Evolutionary conservation across 2,888 invertebrate species (phyloP).

Genomic region (Pristionchus mayeri): DNA sequence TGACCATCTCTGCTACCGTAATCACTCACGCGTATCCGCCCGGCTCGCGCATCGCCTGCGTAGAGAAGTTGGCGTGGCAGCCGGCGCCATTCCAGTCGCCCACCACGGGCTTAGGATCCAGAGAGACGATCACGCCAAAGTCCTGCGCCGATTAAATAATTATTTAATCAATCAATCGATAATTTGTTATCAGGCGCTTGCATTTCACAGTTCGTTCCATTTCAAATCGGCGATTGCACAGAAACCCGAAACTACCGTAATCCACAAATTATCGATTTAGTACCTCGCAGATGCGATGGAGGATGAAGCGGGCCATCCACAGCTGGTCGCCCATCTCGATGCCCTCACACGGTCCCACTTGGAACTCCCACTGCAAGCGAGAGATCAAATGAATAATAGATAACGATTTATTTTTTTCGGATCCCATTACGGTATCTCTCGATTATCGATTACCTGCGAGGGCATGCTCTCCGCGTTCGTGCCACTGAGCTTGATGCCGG

Average conservation of each 20-base stretch:
- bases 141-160: neutral
- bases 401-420: too few species aligned
- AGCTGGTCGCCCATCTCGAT: slow-evolving; percentile 79
- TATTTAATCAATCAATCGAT: too few species aligned
- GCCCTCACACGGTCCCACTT: slow-evolving; percentile 79
- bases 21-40: slow-evolving; percentile 81
- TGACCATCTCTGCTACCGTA: too few species aligned
- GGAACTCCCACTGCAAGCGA: slow-evolving; percentile 75
- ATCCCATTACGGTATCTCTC: neutral
- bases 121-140: slow-evolving; percentile 44
- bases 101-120: slow-evolving; percentile 49
- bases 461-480: slow-evolving; percentile 91
- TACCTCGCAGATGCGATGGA: slow-evolving; percentile 77
- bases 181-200: too few species aligned
- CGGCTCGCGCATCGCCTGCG: slow-evolving; percentile 89
- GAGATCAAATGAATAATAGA: neutral
- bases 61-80: slow-evolving; percentile 95
- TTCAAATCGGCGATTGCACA: too few species aligned
- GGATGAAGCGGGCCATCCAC: slow-evolving; percentile 78
- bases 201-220: too few species aligned
- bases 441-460: slow-evolving; percentile 81
- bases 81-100: slow-evolving; percentile 93
- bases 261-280: neutral
- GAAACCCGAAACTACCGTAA: too few species aligned
- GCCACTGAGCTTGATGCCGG: slow-evolving; percentile 88